Percentiles rank a stretch among this genome's conserved stretches.
Conservation (phyloP, 2,113 vertebrate genomes). For the Verasper variegatus region DNA sequence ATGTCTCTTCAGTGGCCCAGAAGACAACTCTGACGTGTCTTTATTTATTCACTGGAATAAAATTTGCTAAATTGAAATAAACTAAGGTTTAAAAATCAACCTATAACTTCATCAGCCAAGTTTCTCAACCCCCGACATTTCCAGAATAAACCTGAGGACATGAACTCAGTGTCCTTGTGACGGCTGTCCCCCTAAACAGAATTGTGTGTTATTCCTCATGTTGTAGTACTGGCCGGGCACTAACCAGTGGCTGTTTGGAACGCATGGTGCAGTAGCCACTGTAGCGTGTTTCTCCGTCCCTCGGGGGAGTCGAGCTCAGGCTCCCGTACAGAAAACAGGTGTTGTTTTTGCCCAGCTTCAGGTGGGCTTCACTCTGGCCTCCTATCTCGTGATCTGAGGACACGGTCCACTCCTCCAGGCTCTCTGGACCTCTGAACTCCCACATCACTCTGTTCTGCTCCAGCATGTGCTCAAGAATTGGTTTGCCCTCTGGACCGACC, state of each 20-base stretch:
- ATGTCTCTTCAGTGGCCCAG: too few relatives aligned
- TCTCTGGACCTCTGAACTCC: conserved; percentile 89
- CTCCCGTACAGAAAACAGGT: conserved; percentile 89
- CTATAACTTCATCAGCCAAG: too few relatives aligned
- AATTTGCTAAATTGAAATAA: too few relatives aligned
- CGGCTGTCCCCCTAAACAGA: too few relatives aligned
- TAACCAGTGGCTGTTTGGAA: conserved; percentile 84
- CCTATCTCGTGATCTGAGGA: conserved; percentile 92
- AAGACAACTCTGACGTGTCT: too few relatives aligned
- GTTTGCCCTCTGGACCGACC: conserved; percentile 82
- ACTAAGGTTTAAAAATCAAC: too few relatives aligned
- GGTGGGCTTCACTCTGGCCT: conserved; percentile 88
- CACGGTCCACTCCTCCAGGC: conserved; percentile 88
- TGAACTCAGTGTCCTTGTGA: too few relatives aligned
- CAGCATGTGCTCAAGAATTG: conserved; percentile 76
- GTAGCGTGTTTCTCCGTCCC: conserved; percentile 89
- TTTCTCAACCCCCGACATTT: too few relatives aligned
- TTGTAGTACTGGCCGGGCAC: conserved; percentile 51
- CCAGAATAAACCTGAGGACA: too few relatives aligned
- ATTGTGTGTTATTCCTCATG: too few relatives aligned
- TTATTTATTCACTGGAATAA: too few relatives aligned
- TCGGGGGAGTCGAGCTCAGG: conserved; percentile 84
- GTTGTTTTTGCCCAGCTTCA: conserved; percentile 88
- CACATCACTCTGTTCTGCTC: conserved; percentile 91
- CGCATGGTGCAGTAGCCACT: conserved; percentile 93